Evolutionary conservation across 1,140 invertebrate genomes (phyloP), one percentile per base, ranked within the genome.

Genomic region (Danaus melanippus): DNA sequence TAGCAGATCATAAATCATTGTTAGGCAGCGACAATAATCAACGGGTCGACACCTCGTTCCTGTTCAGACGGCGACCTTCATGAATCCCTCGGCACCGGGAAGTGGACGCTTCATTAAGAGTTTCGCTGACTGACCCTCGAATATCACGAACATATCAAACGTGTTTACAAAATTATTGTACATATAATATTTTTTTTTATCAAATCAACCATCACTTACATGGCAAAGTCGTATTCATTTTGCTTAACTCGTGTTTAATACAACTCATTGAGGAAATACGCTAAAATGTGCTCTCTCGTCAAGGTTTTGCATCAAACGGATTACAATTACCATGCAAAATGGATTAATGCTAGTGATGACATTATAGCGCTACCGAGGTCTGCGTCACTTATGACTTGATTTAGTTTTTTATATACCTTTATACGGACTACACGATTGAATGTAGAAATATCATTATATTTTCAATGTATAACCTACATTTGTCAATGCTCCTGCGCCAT

Each of bases 401-500:
- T 49, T n/a, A 48, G 12, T 9, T 10, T 10, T 47, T 12, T 10
- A 21, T 15, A 12, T 8, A 42, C 15, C 8, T 17, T 15, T 17
- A 51, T 42, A 10, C n/a, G 10, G 0, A 43, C 15, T 41, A 46
- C 32, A 46, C 9, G 32, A 53, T 42, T 48, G 44, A 45, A 57
- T 11, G 8, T 46, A 43, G 44, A 49, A 47, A 42, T 11, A 46
- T 40, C 10, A n/a, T 0, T 21, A 9, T n/a, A 50, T 10, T 50
- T 10, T 10, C 32, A 1, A 15, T 32, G 11, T 39, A 44, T n/a
- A 12, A 68, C 82, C 83, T 77, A 89, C 89, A 58, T 89, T 90
- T 43, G 88, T 90, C 64, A 90, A 69, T 42, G 88, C 87, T 11
- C 82, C 87, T 42, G 86, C 75, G 40, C 87, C 86, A 66, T 87